Base-by-base conservation (phyloP, 2,113 vertebrate species). In the Pycnonotus jocosus region DNA sequence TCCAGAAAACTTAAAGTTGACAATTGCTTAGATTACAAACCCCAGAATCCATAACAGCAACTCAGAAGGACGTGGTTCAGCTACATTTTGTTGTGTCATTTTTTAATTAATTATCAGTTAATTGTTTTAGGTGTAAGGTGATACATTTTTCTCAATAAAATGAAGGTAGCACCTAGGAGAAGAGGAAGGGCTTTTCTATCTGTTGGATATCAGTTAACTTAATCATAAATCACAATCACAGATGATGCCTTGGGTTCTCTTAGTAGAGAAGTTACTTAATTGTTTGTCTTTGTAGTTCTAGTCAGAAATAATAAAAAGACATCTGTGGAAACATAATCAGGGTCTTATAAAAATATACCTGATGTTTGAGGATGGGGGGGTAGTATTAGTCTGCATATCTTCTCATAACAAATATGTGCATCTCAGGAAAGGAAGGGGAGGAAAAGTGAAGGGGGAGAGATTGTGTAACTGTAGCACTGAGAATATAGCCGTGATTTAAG, bases 321-420 rank as follows among this genome's bases (percentile, higher is more conserved):
- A 1, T 57, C 8, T 19, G 12, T 53, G 9, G 60, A 77, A 56
- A 12, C 37, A 50, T 27, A 47, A 1, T 69, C 8, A 22, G 17
- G 2, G 7, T 57, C 27, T 78, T 81, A 35, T 12, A 3, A 53
- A 82, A 66, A 37, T 25, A 12, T 51, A 14, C 7, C 12, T 64
- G 14, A 1, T 65, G 9, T 82, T 79, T 86, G 44, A 54, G 33
- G 6, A 28, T 83, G 33, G 20, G 21, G 21, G 6, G 8, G 15
- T 70, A 30, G 35, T 2, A 0, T 87, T 74, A 31, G 16, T 58
- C 14, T 23, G 16, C 2, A 0, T 27, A 17, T 15, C 15, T 64
- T 58, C 44, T 84, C 38, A 3, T 40, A 24, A 15, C 4, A 61
- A 93, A 33, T 28, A 4, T n/a, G 53, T 56, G 25, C 31, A 16